Evolutionary conservation across 2,797 vertebrate species (phyloP).

Genomic region (Thripadectes ignobilis): DNA sequence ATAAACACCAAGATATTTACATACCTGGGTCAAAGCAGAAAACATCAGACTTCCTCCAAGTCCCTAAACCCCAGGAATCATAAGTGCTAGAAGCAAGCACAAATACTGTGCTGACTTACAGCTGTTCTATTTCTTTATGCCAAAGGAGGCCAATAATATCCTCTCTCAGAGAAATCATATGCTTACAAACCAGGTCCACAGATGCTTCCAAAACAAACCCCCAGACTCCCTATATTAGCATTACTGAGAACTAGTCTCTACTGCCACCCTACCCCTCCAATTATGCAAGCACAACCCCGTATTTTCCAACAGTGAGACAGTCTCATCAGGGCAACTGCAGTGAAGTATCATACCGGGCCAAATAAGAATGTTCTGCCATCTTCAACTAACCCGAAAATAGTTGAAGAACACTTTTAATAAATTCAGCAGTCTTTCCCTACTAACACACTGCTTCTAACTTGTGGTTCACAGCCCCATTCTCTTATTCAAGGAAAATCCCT

Average conservation of each 20-base stretch:
- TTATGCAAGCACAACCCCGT: not conserved
- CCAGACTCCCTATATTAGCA: not conserved
- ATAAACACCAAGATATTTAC: not conserved
- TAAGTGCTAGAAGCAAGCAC: not conserved
- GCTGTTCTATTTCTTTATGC: not conserved
- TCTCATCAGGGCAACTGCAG: not conserved
- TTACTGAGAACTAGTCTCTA: not conserved
- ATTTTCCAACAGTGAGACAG: not conserved
- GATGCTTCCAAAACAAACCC: not conserved
- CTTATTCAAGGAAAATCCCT: not conserved
- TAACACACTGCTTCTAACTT: not conserved
- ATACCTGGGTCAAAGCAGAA: not conserved
- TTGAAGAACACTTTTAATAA: not conserved
- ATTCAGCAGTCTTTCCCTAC: not conserved
- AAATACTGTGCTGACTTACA: not conserved
- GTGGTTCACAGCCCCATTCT: not conserved
- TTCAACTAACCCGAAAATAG: not conserved
- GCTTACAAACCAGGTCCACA: not conserved
- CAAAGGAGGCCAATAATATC: not conserved
- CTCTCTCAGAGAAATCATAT: not conserved
- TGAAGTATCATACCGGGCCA: not conserved
- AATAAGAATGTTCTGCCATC: not conserved
- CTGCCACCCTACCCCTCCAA: rapidly evolving
- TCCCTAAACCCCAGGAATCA: not conserved
- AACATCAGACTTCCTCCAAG: not conserved